These are phyloP conservation scores for Megalops atlanticus DNA, from an alignment of 2,113 vertebrate genomes.

Conservation along the genomic window DNA sequence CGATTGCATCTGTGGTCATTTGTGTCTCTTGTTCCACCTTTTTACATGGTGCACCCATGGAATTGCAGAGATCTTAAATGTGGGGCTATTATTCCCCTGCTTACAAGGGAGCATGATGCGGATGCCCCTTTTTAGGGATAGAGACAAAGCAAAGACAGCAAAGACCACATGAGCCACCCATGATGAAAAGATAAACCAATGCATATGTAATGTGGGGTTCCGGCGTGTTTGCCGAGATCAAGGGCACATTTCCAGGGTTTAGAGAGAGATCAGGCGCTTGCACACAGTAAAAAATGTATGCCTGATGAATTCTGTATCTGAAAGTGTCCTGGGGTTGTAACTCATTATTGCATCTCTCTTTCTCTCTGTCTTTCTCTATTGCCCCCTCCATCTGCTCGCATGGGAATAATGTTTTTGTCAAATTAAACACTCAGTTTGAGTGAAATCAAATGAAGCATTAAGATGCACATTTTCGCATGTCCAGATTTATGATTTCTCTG, in stretches of 20 bases:
- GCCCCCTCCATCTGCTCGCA: background rate
- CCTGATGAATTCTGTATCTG: conserved; percentile 79
- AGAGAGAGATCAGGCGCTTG: conserved; percentile 82
- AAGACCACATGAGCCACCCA: conserved; percentile 82
- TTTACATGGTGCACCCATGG: conserved; percentile 36
- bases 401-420: too few relatives aligned
- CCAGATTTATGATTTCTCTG: conserved; percentile 21
- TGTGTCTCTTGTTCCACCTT: conserved; percentile 68
- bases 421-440: background rate
- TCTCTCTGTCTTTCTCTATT: background rate
- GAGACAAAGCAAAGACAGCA: conserved; percentile 80
- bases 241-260: conserved; percentile 87
- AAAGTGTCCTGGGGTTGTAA: conserved; percentile 31
- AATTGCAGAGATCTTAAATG: conserved; percentile 85
- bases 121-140: conserved; percentile 78
- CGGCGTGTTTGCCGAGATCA: conserved; percentile 91
- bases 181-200: conserved; percentile 94
- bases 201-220: conserved; percentile 83
- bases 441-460: conserved; percentile 5
- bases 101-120: conserved; percentile 84
- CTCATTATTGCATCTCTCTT: background rate
- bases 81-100: conserved; percentile 82
- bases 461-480: background rate
- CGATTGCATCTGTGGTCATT: conserved; percentile 80
- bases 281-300: conserved; percentile 81